Evolutionary conservation across 1,140 invertebrate species (phyloP).

Genomic region (Uloborus diversus): DNA sequence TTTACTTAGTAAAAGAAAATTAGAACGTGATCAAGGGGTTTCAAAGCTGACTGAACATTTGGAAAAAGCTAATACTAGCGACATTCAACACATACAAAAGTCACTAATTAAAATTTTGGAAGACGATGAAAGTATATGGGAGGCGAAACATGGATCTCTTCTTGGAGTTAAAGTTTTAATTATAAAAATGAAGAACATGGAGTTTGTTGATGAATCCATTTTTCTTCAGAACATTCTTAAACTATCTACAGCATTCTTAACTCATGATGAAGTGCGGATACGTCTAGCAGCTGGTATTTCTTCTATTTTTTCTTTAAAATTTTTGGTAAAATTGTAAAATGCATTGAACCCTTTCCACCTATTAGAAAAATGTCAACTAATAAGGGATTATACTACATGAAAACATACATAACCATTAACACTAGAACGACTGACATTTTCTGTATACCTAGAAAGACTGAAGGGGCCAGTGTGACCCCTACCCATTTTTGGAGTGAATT

Average conservation of each 20-base stretch:
- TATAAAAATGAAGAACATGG: conserved; percentile 51
- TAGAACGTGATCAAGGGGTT: conserved; percentile 66
- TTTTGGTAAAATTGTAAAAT: no score
- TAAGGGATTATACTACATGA: no score
- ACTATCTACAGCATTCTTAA: conserved; percentile 63
- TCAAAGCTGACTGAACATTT: conserved; percentile 62
- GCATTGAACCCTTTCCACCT: no score
- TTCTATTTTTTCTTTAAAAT: no score
- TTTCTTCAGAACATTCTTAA: conserved; percentile 62
- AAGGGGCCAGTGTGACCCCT: no score
- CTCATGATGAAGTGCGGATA: conserved; percentile 67
- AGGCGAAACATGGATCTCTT: conserved; percentile 66
- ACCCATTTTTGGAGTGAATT: no score
- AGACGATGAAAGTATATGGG: conserved; percentile 60
- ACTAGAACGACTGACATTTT: no score
- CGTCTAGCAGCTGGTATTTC: conserved; percentile 60
- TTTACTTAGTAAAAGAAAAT: conserved; percentile 65
- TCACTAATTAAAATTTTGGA: conserved; percentile 57
- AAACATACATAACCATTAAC: no score
- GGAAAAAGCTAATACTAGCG: conserved; percentile 58
- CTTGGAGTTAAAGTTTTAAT: conserved; percentile 65
- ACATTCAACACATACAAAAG: conserved; percentile 50
- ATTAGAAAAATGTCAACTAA: no score
- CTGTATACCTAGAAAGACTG: no score
- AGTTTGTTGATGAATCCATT: conserved; percentile 60